These are phyloP conservation scores for Rattus norvegicus DNA, from an alignment of 2,113 vertebrate genomes.

Conservation along the genomic window GRCr8 NC_086026.1:132194501-132195000, in stretches of 20 bases:
- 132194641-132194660: background rate
- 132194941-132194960: too few relatives aligned
- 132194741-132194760: background rate
- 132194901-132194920: background rate
- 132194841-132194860: background rate
- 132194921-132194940: background rate
- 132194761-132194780: background rate
- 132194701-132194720: background rate
- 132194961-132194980: background rate
- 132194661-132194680: background rate
- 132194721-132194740: background rate
- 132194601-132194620: background rate
- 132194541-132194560: background rate
- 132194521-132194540: background rate
- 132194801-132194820: background rate
- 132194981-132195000: background rate
- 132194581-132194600: background rate
- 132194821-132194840: background rate
- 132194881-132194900: background rate
- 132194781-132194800: background rate
- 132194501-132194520: background rate
- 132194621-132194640: background rate
- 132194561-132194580: background rate
- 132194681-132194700: background rate
- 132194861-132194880: background rate